Evolutionary conservation across 2,888 invertebrate genomes (phyloP).

Genomic region (Zootermopsis nevadensis): DNA sequence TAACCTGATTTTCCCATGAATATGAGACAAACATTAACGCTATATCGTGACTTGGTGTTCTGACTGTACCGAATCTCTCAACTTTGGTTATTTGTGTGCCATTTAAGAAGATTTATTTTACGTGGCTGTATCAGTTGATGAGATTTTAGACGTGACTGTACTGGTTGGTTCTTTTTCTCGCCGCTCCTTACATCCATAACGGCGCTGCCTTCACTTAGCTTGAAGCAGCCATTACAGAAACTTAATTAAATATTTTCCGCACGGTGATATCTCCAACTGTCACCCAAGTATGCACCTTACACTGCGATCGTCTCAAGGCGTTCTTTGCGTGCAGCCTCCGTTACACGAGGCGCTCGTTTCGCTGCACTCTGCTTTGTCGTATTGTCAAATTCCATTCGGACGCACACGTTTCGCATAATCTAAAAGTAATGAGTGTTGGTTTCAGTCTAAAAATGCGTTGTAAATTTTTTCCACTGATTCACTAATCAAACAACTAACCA

Average conservation of each 20-base stretch:
- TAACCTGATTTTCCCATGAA: no score
- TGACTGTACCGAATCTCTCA: no score
- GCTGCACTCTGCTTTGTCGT: background rate
- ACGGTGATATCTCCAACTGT: constrained; percentile 65
- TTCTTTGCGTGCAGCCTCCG: constrained; percentile 1
- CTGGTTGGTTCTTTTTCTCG: constrained; percentile 27
- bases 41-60: no score
- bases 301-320: constrained; percentile 16
- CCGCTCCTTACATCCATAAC: constrained; percentile 33
- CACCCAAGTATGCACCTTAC: constrained; percentile 63
- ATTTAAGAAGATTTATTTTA: no score
- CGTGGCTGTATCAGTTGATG: background rate
- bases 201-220: constrained; percentile 35
- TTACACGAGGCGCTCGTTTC: constrained; percentile 30
- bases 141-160: background rate
- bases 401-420: background rate
- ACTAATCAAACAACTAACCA: background rate
- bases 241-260: constrained; percentile 65
- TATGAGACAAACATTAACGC: no score
- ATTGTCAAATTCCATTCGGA: background rate
- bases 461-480: no score
- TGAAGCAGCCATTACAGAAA: constrained; percentile 55
- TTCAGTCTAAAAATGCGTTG: no score
- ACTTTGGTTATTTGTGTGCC: no score
- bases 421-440: no score